phyloP scores from a whole-genome alignment of 1,140 invertebrate species.

The Gonatopus flavifemur region DNA sequence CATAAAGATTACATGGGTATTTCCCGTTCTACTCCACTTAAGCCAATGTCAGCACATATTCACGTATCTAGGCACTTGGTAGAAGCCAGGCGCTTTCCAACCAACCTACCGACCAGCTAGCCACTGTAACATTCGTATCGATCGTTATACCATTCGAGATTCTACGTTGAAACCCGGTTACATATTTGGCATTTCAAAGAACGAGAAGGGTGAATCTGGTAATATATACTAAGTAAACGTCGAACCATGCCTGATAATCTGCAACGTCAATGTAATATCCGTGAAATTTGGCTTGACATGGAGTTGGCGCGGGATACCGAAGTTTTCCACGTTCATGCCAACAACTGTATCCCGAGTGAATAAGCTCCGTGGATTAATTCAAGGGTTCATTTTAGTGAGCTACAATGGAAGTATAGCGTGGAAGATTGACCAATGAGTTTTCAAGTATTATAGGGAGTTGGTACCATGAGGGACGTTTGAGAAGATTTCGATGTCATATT shows the following conservation, averaged over 20 bases:
- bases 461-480: no score
- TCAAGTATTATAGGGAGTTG: no score
- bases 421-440: no score
- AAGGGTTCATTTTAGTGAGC: no score
- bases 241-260: constrained; percentile 33
- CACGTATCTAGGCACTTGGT: constrained; percentile 7
- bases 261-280: constrained; percentile 45
- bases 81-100: constrained; percentile 24
- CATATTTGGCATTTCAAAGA: constrained; percentile 40
- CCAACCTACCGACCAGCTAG: no score
- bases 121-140: constrained; percentile 38
- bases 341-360: constrained; percentile 9
- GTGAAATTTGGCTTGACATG: constrained; percentile 36
- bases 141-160: constrained; percentile 39
- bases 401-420: no score
- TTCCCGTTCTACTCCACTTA: no score
- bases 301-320: constrained; percentile 24
- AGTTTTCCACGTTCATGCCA: constrained; percentile 28
- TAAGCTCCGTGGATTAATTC: no score
- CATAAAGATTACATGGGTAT: no score
- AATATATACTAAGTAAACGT: constrained; percentile 42
- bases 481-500: no score
- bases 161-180: constrained; percentile 41
- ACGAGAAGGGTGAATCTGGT: constrained; percentile 26
- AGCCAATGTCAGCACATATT: no score